These are phyloP conservation scores for Cervus canadensis DNA, from an alignment of 2,113 vertebrate genomes.

Conservation along the genomic window DNA sequence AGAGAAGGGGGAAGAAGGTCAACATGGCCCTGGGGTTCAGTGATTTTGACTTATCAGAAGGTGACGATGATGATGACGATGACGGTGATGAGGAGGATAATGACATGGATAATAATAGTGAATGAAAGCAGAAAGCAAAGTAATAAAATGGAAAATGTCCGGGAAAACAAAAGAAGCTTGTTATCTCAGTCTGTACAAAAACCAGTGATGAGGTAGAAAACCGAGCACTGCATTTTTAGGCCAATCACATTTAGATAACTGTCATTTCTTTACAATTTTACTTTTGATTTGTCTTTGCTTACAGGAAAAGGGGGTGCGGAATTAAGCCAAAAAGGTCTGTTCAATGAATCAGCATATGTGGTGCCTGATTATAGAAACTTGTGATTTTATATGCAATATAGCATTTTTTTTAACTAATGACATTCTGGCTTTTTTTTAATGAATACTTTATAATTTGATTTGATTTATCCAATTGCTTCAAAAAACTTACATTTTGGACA, in stretches of 20 bases:
- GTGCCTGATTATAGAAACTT: constrained; percentile 81
- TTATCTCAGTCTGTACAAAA: constrained; percentile 79
- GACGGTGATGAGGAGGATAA: constrained; percentile 81
- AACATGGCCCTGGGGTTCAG: constrained; percentile 93
- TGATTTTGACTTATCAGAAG: constrained; percentile 88
- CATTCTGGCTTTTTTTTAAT: constrained; percentile 57
- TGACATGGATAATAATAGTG: constrained; percentile 83
- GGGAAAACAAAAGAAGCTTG: constrained; percentile 68
- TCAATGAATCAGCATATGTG: constrained; percentile 63
- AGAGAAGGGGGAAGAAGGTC: constrained; percentile 93
- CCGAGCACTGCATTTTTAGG: constrained; percentile 60
- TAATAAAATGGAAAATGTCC: constrained; percentile 71
- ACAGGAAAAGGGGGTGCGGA: constrained; percentile 41
- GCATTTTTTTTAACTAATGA: constrained; percentile 56
- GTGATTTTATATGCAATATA: constrained; percentile 61
- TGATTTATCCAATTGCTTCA: constrained; percentile 59
- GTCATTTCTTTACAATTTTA: constrained; percentile 64
- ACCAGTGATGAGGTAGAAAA: constrained; percentile 68
- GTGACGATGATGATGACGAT: constrained; percentile 79
- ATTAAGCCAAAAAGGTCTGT: constrained; percentile 58
- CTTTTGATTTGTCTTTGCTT: constrained; percentile 73
- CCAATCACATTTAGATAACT: constrained; percentile 68
- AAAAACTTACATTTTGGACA: constrained; percentile 62
- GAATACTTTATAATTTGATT: constrained; percentile 59
- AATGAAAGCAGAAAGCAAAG: constrained; percentile 80